phyloP scores from a whole-genome alignment of 2,888 invertebrate genomes.

The Stenodera caucasica region DNA sequence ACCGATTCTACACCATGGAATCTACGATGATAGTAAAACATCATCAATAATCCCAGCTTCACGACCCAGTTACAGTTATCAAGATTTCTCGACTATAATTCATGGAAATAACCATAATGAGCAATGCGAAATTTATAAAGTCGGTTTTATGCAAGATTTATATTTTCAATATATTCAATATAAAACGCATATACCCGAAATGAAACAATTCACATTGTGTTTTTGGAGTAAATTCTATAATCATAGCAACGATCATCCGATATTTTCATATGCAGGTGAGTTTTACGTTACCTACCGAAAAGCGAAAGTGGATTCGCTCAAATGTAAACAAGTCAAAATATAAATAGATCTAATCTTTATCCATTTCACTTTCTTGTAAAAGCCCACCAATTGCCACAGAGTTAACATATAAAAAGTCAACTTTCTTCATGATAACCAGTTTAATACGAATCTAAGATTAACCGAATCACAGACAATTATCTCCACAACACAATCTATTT shows the following conservation, averaged over 20 bases:
- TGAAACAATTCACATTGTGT: conserved; percentile 83
- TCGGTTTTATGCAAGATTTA: conserved; percentile 62
- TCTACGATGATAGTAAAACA: conserved; percentile 43
- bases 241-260: conserved; percentile 78
- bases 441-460: too few relatives aligned
- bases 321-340: neutral
- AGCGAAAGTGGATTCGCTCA: neutral
- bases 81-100: conserved; percentile 14
- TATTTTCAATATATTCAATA: conserved; percentile 75
- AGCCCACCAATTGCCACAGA: neutral
- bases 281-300: conserved; percentile 24
- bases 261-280: conserved; percentile 82
- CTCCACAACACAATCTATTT: neutral
- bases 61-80: conserved; percentile 19
- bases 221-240: conserved; percentile 83
- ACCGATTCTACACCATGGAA: conserved; percentile 56
- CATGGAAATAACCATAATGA: conserved; percentile 11
- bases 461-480: neutral
- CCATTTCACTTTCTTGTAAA: neutral
- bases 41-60: conserved; percentile 33
- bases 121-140: conserved; percentile 61
- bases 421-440: neutral
- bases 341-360: neutral
- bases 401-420: neutral
- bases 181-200: conserved; percentile 69